Evolutionary conservation across 2,888 invertebrate genomes (phyloP).

Genomic region (Acronicta aceris): DNA sequence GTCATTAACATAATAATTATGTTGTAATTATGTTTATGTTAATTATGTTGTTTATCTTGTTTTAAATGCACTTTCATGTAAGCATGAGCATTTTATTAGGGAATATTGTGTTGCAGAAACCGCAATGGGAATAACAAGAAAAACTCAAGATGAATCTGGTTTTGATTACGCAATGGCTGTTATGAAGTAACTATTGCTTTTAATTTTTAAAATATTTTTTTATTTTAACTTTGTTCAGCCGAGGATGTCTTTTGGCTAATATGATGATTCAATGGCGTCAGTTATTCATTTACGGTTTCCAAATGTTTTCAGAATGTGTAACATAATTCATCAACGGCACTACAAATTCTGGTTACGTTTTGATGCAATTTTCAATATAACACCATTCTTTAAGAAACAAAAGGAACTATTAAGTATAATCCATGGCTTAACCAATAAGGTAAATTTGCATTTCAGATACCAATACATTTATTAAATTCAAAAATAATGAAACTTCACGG

Average conservation of each 20-base stretch:
- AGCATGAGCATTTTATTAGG: too few relatives aligned
- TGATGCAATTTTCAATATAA: conserved; percentile 92
- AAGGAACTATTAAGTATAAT: conserved; percentile 91
- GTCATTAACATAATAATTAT: too few relatives aligned
- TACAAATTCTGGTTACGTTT: conserved; percentile 93
- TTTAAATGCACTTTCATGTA: too few relatives aligned
- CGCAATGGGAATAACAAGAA: conserved; percentile 94
- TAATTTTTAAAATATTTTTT: not conserved
- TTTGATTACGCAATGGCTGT: conserved; percentile 95
- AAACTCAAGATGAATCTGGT: conserved; percentile 92
- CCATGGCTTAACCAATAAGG: conserved; percentile 93
- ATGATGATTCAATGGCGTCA: too few relatives aligned
- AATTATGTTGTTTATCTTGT: too few relatives aligned
- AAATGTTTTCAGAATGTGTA: conserved; percentile 91
- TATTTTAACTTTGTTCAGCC: too few relatives aligned
- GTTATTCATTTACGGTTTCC: not conserved
- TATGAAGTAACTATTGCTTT: conserved; percentile 89
- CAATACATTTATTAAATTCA: not conserved
- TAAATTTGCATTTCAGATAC: conserved; percentile 57
- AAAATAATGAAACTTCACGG: too few relatives aligned
- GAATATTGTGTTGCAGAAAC: conserved; percentile 90
- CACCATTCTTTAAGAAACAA: conserved; percentile 92
- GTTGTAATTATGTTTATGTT: too few relatives aligned
- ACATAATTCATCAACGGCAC: conserved; percentile 94
- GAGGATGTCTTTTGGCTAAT: not conserved